A percentile compares a stretch with the other conserved stretches of the same genome.
These are phyloP conservation scores for Ormyrus thymus DNA, from an alignment of 2,888 invertebrate genomes.

Conservation along the genomic window DNA sequence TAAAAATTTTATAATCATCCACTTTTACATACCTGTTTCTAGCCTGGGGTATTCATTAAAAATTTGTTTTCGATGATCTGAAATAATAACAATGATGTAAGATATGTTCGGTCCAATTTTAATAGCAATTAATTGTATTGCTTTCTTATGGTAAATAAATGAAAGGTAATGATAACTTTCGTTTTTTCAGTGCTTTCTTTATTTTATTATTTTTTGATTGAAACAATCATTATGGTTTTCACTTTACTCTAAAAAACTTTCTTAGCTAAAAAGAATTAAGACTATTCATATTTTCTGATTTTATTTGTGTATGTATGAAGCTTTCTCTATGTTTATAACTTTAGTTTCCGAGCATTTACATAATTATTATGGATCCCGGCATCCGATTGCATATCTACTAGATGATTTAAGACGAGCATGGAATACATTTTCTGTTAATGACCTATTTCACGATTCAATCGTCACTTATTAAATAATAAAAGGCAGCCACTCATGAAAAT, in stretches of 20 bases:
- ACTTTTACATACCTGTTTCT: conserved; percentile 69
- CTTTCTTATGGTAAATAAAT: neutral
- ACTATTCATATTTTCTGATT: no score
- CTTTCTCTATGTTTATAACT: conserved; percentile 31
- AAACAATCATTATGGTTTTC: no score
- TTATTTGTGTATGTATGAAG: neutral
- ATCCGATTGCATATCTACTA: conserved; percentile 17
- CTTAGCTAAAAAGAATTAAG: neutral
- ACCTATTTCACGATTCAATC: conserved; percentile 12
- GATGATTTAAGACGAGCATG: neutral
- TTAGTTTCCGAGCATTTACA: conserved; percentile 28
- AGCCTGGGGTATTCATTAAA: conserved; percentile 71
- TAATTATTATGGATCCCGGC: conserved; percentile 43
- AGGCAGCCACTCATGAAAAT: neutral
- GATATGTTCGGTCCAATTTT: neutral
- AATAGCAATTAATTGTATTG: conserved; percentile 8
- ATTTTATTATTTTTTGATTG: neutral
- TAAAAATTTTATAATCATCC: conserved; percentile 7
- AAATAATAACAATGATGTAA: conserved; percentile 56
- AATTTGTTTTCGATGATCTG: conserved; percentile 72
- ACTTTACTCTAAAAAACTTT: no score
- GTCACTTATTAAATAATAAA: conserved; percentile 23
- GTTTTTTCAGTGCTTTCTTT: conserved; percentile 1
- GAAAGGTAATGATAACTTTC: neutral
- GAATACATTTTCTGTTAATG: conserved; percentile 1